Evolutionary conservation across 2,797 vertebrate genomes (phyloP).

Genomic region (Sebastes miniatus): DNA sequence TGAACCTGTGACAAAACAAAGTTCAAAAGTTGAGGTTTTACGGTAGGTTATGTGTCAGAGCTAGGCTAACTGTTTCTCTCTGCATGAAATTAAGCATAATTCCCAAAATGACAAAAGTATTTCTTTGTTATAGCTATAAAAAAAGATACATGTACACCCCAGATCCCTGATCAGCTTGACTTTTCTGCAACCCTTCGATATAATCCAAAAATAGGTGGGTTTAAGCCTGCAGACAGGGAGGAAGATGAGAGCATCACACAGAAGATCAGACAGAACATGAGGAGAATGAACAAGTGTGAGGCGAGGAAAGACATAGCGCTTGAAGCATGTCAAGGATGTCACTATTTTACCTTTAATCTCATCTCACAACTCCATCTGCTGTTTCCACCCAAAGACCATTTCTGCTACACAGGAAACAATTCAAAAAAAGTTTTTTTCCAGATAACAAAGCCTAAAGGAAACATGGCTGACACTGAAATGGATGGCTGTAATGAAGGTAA

Average conservation of each 20-base stretch:
- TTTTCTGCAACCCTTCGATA: slow-evolving; percentile 5
- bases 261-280: slow-evolving; percentile 12
- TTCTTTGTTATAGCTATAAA: neutral
- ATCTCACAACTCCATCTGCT: neutral
- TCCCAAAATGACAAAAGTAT: neutral
- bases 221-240: neutral
- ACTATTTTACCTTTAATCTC: slow-evolving; percentile 8
- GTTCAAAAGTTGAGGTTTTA: too few species aligned
- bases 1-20: too few species aligned
- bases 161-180: neutral
- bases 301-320: neutral
- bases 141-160: neutral
- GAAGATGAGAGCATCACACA: slow-evolving; percentile 5
- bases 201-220: neutral
- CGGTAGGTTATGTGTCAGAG: too few species aligned
- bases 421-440: neutral
- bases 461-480: neutral
- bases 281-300: neutral
- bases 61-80: neutral
- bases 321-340: slow-evolving; percentile 4
- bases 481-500: slow-evolving; percentile 47
- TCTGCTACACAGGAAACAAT: neutral
- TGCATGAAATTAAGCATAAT: neutral
- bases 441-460: neutral
- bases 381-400: neutral